Evolutionary conservation across 2,797 vertebrate species (phyloP), one percentile per base, ranked within the genome.

Genomic region (Ara ararauna): DNA sequence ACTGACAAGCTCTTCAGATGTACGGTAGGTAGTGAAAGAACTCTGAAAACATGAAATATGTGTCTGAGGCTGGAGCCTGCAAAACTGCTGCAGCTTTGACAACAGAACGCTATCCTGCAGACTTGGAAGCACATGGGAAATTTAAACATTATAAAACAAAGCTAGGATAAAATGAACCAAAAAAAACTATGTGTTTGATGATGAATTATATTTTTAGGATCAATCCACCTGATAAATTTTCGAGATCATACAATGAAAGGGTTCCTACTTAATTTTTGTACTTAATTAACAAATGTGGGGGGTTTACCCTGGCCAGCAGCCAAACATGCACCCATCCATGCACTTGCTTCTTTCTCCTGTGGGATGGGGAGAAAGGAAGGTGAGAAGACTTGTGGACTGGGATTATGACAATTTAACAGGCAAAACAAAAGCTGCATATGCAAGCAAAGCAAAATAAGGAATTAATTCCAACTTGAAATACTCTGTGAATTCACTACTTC

Each of bases 1-100:
- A 85, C 86, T 96, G 95, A 95, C 95, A 97, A 79, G 74, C 48
- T 74, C 56, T 94, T 94, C 90, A 93, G 86, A 95, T 89, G 71
- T 79, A 74, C 64, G 71, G 74, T 45, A 93, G 50, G 72, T 79
- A 94, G 58, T 73, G 94, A 95, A 95, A 97, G 86, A 95, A 76
- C 54, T 65, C 91, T 67, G 80, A 85, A 93, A 94, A 93, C 89
- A 66, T 74, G 74, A 92, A 95, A 92, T 94, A 96, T 20, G 23
- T 90, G 78, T 87, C 84, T 79, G 71, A 76, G 56, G 53, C 44
- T 70, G 76, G 36, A 96, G 77, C 51, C 61, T 56, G 20, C 61
- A 92, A 93, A 95, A 90, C 30, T 65, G n/a, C 80, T 82, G 60
- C 0, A 0, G 64, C 74, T 92, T 76, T 96, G 95, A 84, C 94